Evolutionary conservation across 2,113 vertebrate species (phyloP).

Genomic region (Brachyistius frenatus): DNA sequence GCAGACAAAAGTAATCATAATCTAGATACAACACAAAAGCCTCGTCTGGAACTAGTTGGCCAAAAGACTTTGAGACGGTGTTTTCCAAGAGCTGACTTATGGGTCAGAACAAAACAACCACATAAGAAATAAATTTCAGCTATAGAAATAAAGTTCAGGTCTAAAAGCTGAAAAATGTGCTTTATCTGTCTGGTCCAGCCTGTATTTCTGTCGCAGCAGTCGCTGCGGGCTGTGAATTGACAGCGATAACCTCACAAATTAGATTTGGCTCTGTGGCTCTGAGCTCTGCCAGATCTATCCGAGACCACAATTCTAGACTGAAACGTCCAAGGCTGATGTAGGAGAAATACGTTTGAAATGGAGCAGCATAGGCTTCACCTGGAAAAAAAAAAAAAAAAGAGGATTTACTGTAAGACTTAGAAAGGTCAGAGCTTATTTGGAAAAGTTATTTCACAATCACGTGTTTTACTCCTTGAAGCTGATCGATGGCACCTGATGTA

Average conservation of each 20-base stretch:
- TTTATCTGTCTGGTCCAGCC: slow-evolving; percentile 69
- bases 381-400: slow-evolving; percentile 16
- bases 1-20: neutral
- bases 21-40: slow-evolving; percentile 21
- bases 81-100: slow-evolving; percentile 39
- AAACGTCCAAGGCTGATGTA: slow-evolving; percentile 52
- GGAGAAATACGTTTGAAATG: slow-evolving; percentile 66
- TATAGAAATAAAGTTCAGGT: slow-evolving; percentile 62
- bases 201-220: slow-evolving; percentile 68
- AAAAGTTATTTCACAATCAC: slow-evolving; percentile 61
- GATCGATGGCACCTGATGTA: slow-evolving; percentile 55
- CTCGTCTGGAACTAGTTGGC: neutral
- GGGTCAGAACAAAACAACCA: slow-evolving; percentile 30
- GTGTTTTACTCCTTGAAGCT: slow-evolving; percentile 46
- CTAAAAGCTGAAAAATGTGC: slow-evolving; percentile 53
- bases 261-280: slow-evolving; percentile 72
- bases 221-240: slow-evolving; percentile 65
- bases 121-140: slow-evolving; percentile 54
- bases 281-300: slow-evolving; percentile 70
- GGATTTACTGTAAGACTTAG: slow-evolving; percentile 56
- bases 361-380: slow-evolving; percentile 43
- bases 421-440: slow-evolving; percentile 64
- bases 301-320: slow-evolving; percentile 57
- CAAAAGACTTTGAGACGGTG: neutral
- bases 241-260: slow-evolving; percentile 78